Evolutionary conservation across 2,797 vertebrate species (phyloP).

Genomic region (Hemibagrus guttatus): DNA sequence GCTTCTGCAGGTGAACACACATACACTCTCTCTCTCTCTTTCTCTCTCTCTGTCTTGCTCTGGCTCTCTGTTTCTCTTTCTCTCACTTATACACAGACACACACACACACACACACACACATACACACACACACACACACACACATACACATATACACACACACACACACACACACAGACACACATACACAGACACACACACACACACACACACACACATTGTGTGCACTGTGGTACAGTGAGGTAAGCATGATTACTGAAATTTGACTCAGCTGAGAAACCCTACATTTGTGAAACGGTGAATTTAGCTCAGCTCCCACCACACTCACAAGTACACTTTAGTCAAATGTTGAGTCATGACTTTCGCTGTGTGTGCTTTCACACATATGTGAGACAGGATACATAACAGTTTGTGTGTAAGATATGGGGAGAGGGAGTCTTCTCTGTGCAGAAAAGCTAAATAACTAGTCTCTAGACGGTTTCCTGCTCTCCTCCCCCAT

Average conservation of each 20-base stretch:
- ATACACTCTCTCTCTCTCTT: conserved; percentile 30
- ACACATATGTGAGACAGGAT: conserved; percentile 15
- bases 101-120: not conserved
- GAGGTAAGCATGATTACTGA: conserved; percentile 13
- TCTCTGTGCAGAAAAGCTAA: conserved; percentile 26
- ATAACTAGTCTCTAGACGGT: conserved; percentile 43
- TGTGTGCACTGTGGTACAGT: not conserved
- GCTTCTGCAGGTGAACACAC: conserved; percentile 88
- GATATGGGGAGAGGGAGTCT: conserved; percentile 8
- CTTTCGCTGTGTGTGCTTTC: not conserved
- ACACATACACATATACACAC: not conserved
- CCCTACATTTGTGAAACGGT: not conserved
- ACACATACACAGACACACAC: conserved; percentile 7
- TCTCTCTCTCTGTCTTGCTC: too few relatives aligned
- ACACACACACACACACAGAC: not conserved
- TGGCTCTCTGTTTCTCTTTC: too few relatives aligned
- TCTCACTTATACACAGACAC: not conserved
- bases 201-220: not conserved
- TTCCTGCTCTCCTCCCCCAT: conserved; percentile 32
- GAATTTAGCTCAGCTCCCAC: conserved; percentile 24
- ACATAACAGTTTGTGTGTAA: conserved; percentile 6
- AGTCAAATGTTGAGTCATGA: conserved; percentile 1
- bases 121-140: not conserved
- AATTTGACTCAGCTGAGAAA: conserved; percentile 32
- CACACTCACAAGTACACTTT: not conserved